phyloP scores from a whole-genome alignment of 1,140 invertebrate species.

The Campodea augens region DNA sequence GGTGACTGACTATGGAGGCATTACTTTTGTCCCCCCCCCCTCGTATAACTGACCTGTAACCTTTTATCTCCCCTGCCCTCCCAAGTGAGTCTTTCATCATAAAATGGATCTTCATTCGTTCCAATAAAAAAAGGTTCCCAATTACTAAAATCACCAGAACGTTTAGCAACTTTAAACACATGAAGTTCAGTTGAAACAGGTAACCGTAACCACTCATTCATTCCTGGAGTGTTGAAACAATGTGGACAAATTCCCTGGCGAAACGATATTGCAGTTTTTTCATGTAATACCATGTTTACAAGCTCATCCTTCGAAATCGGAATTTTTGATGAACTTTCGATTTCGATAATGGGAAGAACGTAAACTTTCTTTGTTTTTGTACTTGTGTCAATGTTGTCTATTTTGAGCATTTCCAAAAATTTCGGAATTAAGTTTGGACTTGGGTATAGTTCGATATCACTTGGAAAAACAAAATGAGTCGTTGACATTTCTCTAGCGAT shows the following conservation, averaged over 20 bases:
- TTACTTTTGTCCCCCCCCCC: too few relatives aligned
- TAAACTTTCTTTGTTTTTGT: slow-evolving; percentile 14
- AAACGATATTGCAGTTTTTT: slow-evolving; percentile 28
- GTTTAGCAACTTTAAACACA: slow-evolving; percentile 30
- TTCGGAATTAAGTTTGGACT: slow-evolving; percentile 38
- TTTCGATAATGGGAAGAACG: slow-evolving; percentile 40
- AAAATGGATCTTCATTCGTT: slow-evolving; percentile 53
- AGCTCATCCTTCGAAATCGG: slow-evolving; percentile 31
- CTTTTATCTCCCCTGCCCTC: slow-evolving; percentile 69
- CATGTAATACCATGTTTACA: slow-evolving; percentile 23
- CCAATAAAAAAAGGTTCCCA: slow-evolving; percentile 73
- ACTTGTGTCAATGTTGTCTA: not conserved
- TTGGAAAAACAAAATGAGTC: slow-evolving; percentile 18
- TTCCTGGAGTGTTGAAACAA: slow-evolving; percentile 58
- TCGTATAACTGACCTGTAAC: too few relatives aligned
- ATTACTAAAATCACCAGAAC: slow-evolving; percentile 48
- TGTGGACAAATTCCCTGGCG: slow-evolving; percentile 41
- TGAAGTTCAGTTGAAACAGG: not conserved
- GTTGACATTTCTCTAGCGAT: slow-evolving; percentile 15
- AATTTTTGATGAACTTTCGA: slow-evolving; percentile 24
- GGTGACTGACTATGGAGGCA: too few relatives aligned
- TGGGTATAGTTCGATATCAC: slow-evolving; percentile 51
- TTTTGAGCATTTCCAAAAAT: slow-evolving; percentile 24
- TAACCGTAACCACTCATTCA: slow-evolving; percentile 38
- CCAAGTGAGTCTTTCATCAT: slow-evolving; percentile 59